phyloP scores from a whole-genome alignment of 2,888 invertebrate genomes.

The Rhagonycha lutea region DNA sequence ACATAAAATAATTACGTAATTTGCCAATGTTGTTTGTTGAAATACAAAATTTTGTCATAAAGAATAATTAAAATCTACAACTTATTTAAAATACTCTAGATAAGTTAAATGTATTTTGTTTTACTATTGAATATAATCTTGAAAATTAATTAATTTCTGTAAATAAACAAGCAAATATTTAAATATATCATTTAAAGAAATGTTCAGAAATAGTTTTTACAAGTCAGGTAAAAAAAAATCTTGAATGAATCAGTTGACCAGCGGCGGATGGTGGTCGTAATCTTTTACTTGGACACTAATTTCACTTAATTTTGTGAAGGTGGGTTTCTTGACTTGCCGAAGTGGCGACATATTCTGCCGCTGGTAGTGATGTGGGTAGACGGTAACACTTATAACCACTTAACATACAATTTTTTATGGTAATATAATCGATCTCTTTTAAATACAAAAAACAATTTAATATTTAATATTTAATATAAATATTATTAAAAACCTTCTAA shows the following conservation, averaged over 20 bases:
- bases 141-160: not conserved
- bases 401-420: conserved; percentile 21
- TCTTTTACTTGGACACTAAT: conserved; percentile 31
- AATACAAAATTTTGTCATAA: not conserved
- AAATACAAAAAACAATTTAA: not conserved
- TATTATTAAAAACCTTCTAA: not conserved
- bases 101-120: not conserved
- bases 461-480: not conserved
- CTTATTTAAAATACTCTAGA: not conserved
- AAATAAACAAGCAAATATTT: not conserved
- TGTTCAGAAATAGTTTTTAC: not conserved
- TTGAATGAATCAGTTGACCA: conserved; percentile 24
- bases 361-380: conserved; percentile 30
- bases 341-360: conserved; percentile 26
- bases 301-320: conserved; percentile 30
- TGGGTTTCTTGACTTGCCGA: conserved; percentile 25
- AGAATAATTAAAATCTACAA: not conserved
- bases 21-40: not conserved
- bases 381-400: conserved; percentile 33
- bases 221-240: conserved; percentile 24
- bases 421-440: conserved; percentile 11
- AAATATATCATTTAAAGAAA: not conserved
- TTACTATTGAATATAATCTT: not conserved
- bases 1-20: not conserved
- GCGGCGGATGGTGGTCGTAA: conserved; percentile 24